A percentile compares a stretch with the other conserved stretches of the same genome.
These are phyloP conservation scores for Papilio elwesi DNA, from an alignment of 2,888 invertebrate genomes.

Conservation along the genomic window DNA sequence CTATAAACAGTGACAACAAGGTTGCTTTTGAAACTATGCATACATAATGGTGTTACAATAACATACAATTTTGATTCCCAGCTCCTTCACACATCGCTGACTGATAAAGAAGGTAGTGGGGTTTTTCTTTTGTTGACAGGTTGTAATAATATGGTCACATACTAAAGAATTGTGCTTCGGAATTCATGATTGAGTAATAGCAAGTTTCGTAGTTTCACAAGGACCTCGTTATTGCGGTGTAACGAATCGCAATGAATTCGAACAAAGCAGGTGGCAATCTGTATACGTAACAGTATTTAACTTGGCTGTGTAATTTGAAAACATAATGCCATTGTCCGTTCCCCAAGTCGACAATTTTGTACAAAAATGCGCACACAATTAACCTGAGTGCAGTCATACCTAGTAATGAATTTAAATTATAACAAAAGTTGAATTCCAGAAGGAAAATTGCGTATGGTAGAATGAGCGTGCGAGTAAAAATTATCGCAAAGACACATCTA, in stretches of 20 bases:
- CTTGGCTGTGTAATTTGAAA: conserved; percentile 20
- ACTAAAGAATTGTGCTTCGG: conserved; percentile 20
- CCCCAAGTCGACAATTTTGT: background rate
- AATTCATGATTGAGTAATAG: conserved; percentile 23
- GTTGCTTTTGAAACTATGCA: background rate
- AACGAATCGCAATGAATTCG: conserved; percentile 29
- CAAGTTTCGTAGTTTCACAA: conserved; percentile 1
- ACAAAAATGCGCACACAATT: conserved; percentile 1
- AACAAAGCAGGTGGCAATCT: conserved; percentile 31
- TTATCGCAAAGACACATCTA: background rate
- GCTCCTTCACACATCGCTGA: conserved; percentile 24
- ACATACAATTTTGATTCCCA: conserved; percentile 27
- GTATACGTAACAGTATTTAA: conserved; percentile 12
- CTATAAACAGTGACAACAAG: background rate
- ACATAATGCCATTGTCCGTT: conserved; percentile 12
- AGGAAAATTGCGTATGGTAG: background rate
- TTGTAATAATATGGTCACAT: conserved; percentile 27
- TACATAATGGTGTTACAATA: conserved; percentile 12
- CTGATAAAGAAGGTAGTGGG: conserved; percentile 13
- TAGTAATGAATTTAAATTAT: conserved; percentile 3
- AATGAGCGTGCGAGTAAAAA: background rate
- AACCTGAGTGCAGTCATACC: background rate
- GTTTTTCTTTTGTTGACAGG: conserved; percentile 24
- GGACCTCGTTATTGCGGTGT: conserved; percentile 16
- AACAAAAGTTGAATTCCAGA: background rate